phyloP scores from a whole-genome alignment of 2,797 vertebrate species.

The Euthynnus affinis region DNA sequence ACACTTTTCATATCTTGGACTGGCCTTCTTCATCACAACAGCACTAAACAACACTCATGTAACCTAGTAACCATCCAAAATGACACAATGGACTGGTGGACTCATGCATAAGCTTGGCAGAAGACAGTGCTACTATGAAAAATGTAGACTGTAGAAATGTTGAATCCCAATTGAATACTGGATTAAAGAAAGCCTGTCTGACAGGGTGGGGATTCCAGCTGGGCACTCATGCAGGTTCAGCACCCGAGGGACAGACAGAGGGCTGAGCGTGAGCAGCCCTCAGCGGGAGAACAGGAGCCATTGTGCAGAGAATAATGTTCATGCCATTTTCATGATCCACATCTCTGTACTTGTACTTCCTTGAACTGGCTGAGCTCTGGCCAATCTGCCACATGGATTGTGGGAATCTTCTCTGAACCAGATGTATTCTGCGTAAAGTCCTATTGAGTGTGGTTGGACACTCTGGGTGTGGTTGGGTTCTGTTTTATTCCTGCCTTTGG shows the following conservation, averaged over 20 bases:
- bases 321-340: constrained; percentile 45
- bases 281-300: constrained; percentile 31
- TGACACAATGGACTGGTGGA: constrained; percentile 9
- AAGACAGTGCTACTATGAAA: constrained; percentile 20
- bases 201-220: constrained; percentile 53
- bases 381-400: constrained; percentile 51
- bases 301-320: constrained; percentile 20
- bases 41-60: constrained; percentile 41
- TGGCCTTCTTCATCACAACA: constrained; percentile 21
- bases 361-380: constrained; percentile 31
- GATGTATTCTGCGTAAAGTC: constrained; percentile 42
- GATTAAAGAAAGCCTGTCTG: constrained; percentile 51
- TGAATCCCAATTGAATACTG: constrained; percentile 14
- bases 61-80: constrained; percentile 44
- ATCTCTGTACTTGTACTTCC: constrained; percentile 34
- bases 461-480: constrained; percentile 52
- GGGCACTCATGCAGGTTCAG: constrained; percentile 56
- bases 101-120: constrained; percentile 22
- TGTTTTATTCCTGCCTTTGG: constrained; percentile 50
- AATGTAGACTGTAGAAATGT: constrained; percentile 20
- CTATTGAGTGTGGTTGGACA: constrained; percentile 34
- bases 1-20: constrained; percentile 18
- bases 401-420: constrained; percentile 50
- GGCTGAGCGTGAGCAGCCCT: constrained; percentile 22
- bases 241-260: constrained; percentile 14